A percentile compares a stretch with the other conserved stretches of the same genome.
Evolutionary conservation across 2,113 vertebrate species (phyloP).

Genomic region (Polyodon spathula): DNA sequence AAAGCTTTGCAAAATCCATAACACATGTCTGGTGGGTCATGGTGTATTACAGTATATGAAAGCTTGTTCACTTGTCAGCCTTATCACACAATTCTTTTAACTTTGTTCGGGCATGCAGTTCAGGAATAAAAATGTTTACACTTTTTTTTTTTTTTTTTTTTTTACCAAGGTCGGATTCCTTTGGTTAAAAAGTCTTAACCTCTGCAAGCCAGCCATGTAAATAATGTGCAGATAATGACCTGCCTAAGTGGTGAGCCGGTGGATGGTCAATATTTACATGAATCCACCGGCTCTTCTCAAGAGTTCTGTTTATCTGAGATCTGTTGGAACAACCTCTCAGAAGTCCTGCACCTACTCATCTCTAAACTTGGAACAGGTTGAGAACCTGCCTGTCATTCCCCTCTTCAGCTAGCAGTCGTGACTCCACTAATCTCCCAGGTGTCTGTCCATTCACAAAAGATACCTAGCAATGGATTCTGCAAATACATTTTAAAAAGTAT

Average conservation of each 20-base stretch:
- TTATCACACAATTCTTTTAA: too few relatives aligned
- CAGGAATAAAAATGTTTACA: too few relatives aligned
- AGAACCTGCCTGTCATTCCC: conserved; percentile 34
- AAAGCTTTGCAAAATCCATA: too few relatives aligned
- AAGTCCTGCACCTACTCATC: conserved; percentile 9
- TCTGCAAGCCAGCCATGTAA: not conserved
- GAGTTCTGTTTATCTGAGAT: conserved; percentile 20
- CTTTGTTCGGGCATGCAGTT: too few relatives aligned
- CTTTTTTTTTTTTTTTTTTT: too few relatives aligned
- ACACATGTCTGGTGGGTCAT: too few relatives aligned
- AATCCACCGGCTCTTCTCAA: conserved; percentile 33
- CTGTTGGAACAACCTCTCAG: not conserved
- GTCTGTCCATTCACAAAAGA: too few relatives aligned
- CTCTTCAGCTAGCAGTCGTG: conserved; percentile 37
- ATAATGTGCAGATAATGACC: conserved; percentile 32
- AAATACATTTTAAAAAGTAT: too few relatives aligned
- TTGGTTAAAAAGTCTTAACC: conserved; percentile 17
- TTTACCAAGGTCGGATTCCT: not conserved
- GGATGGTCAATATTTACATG: conserved; percentile 30
- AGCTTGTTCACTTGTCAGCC: too few relatives aligned
- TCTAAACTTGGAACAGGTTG: conserved; percentile 6
- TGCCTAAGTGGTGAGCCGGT: conserved; percentile 38
- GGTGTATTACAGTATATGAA: too few relatives aligned
- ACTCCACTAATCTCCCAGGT: too few relatives aligned
- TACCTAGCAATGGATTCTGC: too few relatives aligned